phyloP scores from a whole-genome alignment of 2,113 vertebrate species.

The Coptodon bakossiorum region DNA sequence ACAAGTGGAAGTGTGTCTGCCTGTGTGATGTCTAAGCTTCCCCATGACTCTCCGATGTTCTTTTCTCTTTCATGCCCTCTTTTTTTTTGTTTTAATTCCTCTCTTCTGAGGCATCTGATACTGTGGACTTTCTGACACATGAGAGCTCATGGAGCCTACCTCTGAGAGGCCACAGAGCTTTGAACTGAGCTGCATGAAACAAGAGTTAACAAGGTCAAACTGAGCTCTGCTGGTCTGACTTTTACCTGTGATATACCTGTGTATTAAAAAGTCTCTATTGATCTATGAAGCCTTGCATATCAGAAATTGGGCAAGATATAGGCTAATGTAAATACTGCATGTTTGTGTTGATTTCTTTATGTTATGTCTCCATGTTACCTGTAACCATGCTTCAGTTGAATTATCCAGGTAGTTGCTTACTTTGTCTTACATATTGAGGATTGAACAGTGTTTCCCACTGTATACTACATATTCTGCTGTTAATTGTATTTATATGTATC shows the following conservation, averaged over 20 bases:
- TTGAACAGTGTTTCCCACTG: neutral
- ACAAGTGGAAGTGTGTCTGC: neutral
- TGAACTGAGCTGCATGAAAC: constrained; percentile 25
- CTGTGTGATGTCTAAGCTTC: constrained; percentile 2
- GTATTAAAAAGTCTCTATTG: neutral
- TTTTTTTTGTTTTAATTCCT: constrained; percentile 59
- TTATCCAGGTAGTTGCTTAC: neutral
- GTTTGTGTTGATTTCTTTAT: neutral
- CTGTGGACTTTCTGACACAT: constrained; percentile 20
- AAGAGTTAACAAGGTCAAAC: neutral
- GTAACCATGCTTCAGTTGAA: neutral
- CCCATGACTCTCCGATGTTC: constrained; percentile 10
- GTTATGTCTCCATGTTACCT: neutral
- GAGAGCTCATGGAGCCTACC: constrained; percentile 28
- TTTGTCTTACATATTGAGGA: neutral
- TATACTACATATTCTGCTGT: neutral
- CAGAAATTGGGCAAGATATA: neutral
- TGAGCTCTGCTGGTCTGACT: neutral
- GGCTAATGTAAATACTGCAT: neutral
- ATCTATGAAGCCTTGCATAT: neutral
- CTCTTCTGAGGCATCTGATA: constrained; percentile 44
- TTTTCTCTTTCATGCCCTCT: constrained; percentile 25
- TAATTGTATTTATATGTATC: neutral
- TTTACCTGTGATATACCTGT: neutral
- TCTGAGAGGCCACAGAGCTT: constrained; percentile 19